Base-by-base conservation (phyloP, 2,797 vertebrate genomes). In the Oreochromis grahami region DNA sequence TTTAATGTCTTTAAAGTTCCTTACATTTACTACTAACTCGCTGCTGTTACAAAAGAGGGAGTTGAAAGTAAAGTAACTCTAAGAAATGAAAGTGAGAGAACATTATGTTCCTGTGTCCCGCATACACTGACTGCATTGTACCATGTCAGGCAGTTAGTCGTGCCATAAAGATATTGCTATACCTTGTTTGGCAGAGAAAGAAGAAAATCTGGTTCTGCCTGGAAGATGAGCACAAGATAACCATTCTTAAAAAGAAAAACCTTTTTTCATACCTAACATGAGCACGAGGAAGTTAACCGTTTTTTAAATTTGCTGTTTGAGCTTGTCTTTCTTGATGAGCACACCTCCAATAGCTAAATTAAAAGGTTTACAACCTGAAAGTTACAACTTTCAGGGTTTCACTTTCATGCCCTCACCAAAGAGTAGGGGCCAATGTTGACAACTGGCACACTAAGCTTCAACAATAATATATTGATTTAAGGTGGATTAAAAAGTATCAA, bases 191-290 rank as follows among this genome's bases (percentile, higher is more conserved):
- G 89, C 92, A 90, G 43, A 48, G 80, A 83, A 93, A 93, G 90
- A 86, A 68, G 92, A 94, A 92, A 92, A 89, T 91, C 94, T 85
- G 87, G 94, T 94, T 95, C 74, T 81, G 52, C 82, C 32, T 77
- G 72, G 53, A 77, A 81, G 34, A 32, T 24, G 11, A 78, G 32
- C 6, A 21, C 9, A 3, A 3, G 78, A 63, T 45, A 79, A 76
- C 24, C 21, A n/a, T 65, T 76, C 6, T 17, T 24, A 4, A 34
- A 50, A 17, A 60, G 8, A 52, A 6, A 77, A 55, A 26, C 55
- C n/a, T 48, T 34, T 81, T 32, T 82, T 52, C 6, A n/a, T 29
- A 17, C 36, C 19, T 34, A 32, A 56, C 55, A 72, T 14, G 3
- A 36, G 3, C 4, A 3, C 8, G 5, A 51, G 29, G 51, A 77